Conservation (phyloP, 2,888 invertebrate species). For the Phengaris alcon region DNA sequence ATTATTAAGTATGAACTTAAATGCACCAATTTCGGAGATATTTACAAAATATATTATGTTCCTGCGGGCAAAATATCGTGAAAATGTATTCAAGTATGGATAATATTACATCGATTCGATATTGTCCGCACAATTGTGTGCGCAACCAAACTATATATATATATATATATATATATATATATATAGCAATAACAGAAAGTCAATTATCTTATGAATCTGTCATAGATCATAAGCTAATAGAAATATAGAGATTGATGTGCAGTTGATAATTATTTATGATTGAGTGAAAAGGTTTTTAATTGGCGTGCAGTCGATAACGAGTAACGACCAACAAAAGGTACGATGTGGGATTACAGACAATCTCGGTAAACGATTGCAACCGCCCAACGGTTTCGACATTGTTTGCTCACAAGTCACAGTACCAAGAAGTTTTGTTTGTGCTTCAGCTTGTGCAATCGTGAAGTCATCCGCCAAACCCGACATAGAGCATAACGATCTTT, state of each 20-base stretch:
- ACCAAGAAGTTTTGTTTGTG: conserved; percentile 6
- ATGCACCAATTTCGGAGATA: no score
- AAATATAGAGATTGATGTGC: background rate
- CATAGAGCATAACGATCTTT: no score
- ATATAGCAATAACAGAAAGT: no score
- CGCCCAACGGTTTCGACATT: conserved; percentile 11
- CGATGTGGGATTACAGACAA: conserved; percentile 21
- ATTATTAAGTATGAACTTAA: no score
- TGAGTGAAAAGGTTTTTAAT: conserved; percentile 20
- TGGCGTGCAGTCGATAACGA: conserved; percentile 6
- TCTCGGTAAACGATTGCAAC: conserved; percentile 16
- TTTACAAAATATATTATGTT: no score
- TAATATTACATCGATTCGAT: no score
- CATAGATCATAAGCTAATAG: background rate
- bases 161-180: no score
- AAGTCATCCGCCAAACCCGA: background rate
- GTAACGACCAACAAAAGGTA: background rate
- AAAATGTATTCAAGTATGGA: no score
- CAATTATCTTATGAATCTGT: background rate
- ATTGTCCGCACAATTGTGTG: no score
- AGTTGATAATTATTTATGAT: conserved; percentile 2
- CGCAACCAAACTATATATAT: background rate
- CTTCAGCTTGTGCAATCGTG: background rate
- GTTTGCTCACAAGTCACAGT: conserved; percentile 14
- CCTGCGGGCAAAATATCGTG: no score